Evolutionary conservation across 2,113 vertebrate species (phyloP), one percentile per base, ranked within the genome.

Genomic region (Erpornis zantholeuca): DNA sequence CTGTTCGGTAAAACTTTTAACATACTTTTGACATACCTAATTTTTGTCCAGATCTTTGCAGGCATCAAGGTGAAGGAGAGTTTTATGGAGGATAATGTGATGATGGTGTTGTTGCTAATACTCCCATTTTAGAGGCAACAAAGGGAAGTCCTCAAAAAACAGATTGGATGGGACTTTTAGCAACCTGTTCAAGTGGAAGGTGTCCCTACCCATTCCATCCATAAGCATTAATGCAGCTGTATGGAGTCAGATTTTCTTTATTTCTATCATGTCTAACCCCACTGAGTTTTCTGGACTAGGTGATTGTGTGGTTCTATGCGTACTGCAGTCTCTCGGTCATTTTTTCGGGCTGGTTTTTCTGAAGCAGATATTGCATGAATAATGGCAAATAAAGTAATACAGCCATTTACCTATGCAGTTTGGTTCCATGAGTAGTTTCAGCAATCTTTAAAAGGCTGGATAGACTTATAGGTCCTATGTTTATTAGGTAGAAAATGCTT

Each of bases 261-360:
- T 36, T 57, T 79, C 0, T 0, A 24, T 88, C 0, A 0, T 14
- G 8, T 35, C 18, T 82, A 61, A 27, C 21, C 10, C 15, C 7
- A 5, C 2, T 56, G 15, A 54, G 8, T 44, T 84, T 72, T 36
- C 31, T 65, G 54, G 36, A 4, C 13, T 35, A 29, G 28, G 7
- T 65, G 45, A 17, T 17, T 36, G 5, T 25, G 35, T 36, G 24
- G 17, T 59, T 87, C 21, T 6, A 7, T 33, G 13, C 23, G 2
- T 60, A 8, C 45, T 68, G 13, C 44, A 69, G 38, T 71, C 25
- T 23, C 35, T 42, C 0, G 0, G 7, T 64, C 12, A 29, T 61
- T 64, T 44, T 14, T n/a, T n/a, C n/a, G n/a, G 35, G 12, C 24
- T 86, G 21, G 1, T 88, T 85, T 81, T 93, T 47, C 61, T 92